Conservation (phyloP, 2,797 vertebrate genomes). For the Notolepis coatsorum region DNA sequence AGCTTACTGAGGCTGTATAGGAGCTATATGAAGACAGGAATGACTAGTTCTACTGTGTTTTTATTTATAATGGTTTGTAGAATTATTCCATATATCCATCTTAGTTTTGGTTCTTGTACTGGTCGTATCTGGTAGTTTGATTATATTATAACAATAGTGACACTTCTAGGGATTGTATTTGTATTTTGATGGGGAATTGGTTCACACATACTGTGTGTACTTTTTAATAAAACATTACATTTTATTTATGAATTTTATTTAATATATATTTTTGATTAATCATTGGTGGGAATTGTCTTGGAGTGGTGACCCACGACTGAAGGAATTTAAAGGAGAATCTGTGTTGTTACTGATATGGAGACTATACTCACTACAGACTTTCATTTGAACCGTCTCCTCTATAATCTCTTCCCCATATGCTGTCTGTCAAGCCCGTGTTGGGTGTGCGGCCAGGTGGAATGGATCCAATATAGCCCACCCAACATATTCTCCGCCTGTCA, state of each 20-base stretch:
- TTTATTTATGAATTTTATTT: too few species aligned
- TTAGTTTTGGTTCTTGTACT: too few species aligned
- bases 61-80: constrained; percentile 5
- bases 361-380: not conserved
- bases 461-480: not conserved
- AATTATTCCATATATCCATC: not conserved
- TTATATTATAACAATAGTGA: too few species aligned
- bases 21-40: not conserved
- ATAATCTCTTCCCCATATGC: not conserved
- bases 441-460: constrained; percentile 10
- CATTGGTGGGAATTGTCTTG: too few species aligned
- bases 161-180: too few species aligned
- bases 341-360: not conserved
- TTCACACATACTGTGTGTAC: too few species aligned
- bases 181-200: too few species aligned
- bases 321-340: too few species aligned
- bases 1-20: not conserved
- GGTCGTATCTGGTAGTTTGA: too few species aligned
- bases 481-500: not conserved
- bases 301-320: too few species aligned
- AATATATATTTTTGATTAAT: too few species aligned
- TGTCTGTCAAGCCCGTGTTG: constrained; percentile 4
- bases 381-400: not conserved
- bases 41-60: constrained; percentile 2
- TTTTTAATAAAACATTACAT: too few species aligned